Evolutionary conservation across 2,888 invertebrate genomes (phyloP).

Genomic region (Pteria penguin): DNA sequence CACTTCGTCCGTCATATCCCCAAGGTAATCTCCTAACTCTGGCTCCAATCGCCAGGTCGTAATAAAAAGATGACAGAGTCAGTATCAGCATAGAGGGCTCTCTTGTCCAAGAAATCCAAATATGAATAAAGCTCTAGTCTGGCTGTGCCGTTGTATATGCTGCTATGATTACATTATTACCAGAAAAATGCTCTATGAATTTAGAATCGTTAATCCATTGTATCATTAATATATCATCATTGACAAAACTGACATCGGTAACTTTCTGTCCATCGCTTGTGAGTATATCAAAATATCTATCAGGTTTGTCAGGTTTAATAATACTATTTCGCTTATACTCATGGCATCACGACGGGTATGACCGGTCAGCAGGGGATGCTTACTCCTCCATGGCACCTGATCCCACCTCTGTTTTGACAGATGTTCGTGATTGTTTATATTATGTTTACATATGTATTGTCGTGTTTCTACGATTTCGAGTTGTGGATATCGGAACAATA

Average conservation of each 20-base stretch:
- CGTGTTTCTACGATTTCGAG: too few relatives aligned
- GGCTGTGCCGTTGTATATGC: slow-evolving; percentile 51
- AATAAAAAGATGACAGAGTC: too few relatives aligned
- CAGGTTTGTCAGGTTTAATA: too few relatives aligned
- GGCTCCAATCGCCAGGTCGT: slow-evolving; percentile 56
- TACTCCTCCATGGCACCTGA: too few relatives aligned
- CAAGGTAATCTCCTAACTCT: slow-evolving; percentile 68
- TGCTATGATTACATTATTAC: slow-evolving; percentile 40
- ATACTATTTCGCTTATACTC: too few relatives aligned
- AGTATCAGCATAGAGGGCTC: slow-evolving; percentile 37
- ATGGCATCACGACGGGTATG: too few relatives aligned
- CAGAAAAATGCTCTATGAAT: slow-evolving; percentile 38
- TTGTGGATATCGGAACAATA: too few relatives aligned
- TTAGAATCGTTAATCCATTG: slow-evolving; percentile 31
- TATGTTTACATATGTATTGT: too few relatives aligned
- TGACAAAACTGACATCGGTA: slow-evolving; percentile 38
- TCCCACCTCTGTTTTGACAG: too few relatives aligned
- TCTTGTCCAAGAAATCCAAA: slow-evolving; percentile 20
- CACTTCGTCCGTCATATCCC: slow-evolving; percentile 77
- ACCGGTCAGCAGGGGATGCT: too few relatives aligned
- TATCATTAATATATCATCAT: slow-evolving; percentile 40
- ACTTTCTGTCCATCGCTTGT: slow-evolving; percentile 44
- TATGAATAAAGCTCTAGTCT: slow-evolving; percentile 45
- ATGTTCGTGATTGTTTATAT: too few relatives aligned
- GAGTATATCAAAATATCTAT: slow-evolving; percentile 38